Evolutionary conservation across 2,888 invertebrate species (phyloP), one percentile per base, ranked within the genome.

Genomic region (Trachelus tabidus): DNA sequence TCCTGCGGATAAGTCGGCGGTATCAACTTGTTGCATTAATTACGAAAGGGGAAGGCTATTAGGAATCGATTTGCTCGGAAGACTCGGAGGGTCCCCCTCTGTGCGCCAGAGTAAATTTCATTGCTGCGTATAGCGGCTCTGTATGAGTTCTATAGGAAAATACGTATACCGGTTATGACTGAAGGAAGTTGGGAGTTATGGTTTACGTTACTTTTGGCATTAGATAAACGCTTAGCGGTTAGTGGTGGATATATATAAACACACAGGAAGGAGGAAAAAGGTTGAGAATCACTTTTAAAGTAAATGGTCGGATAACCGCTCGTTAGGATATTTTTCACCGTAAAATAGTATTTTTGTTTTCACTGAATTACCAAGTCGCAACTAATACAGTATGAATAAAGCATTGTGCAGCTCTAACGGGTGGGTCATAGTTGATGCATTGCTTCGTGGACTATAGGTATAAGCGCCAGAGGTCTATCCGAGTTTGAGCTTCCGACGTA

Each of bases 1-100:
- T 56, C 78, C 79, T 81, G 80, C 86, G 89, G 87, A 89, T 90
- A 89, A 90, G 90, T 90, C 89, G 89, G 88, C 85, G 89, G 88
- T 90, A 91, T 90, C 90, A 90, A 91, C 91, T 91, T 91, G 91
- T 91, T 91, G 91, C 91, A 90, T 91, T 91, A 91, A 91, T 91
- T 90, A 91, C 90, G 6, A 56, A 88, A 85, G 85, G 85, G 87
- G 86, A 86, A 85, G 87, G 87, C 90, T 89, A 90, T 91, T 91
- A 90, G 89, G 88, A 88, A 91, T 91, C 89, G 91, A 91, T 91
- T 90, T 87, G 85, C 85, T 85, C 85, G 85, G 86, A 87, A 89
- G 68, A 15, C 71, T 6, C 35, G 12, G 30, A 30, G 33, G 69
- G 11, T 76, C 23, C 4, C 11, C 12, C 68, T 71, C 37, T 23